Base-by-base conservation (phyloP, 1,140 invertebrate genomes). In the Belonocnema kinseyi region DNA sequence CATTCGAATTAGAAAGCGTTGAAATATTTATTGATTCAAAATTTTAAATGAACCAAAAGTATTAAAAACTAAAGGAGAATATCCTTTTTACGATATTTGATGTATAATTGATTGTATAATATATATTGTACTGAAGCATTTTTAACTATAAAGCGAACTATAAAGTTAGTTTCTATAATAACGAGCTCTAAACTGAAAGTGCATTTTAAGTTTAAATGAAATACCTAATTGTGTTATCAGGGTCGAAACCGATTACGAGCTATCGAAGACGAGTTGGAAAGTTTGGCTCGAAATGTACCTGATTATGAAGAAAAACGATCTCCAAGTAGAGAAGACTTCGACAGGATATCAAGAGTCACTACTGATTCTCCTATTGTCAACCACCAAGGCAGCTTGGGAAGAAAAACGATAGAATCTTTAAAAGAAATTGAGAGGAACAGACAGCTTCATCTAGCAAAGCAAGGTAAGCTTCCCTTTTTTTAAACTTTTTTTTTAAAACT, bases 371-470 rank as follows among this genome's bases (percentile, higher is more conserved):
- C 96, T 12, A 94, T 96, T 66, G 92, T 96, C 75, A 93, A 93
- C 84, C 93, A 93, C 14, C 93, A 95, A 83, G 90, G 91, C 77
- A 95, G 94, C 50, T 91, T 96, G 56, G 96, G 96, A 19, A 94
- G 94, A 80, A 95, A 96, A 85, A 97, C 97, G n/a, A 94, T 97
- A 72, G 96, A 97, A 80, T 97, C 96, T 81, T 92, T 98, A 50
- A 95, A 95, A 90, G 97, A 98, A 92, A 97, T 98, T 76, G 97
- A 98, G 89, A 94, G 95, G 87, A 97, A 97, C 89, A 92, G 97
- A 61, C 95, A 97, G 84, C 92, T 96, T 79, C 94, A 97, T 93
- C 93, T 98, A 84, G 96, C 96, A 76, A 96, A 97, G 89, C 96
- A 98, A 95, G 97, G 97, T 97, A 90, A 86, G 85, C 79, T 21